phyloP scores from a whole-genome alignment of 2,113 vertebrate species.

The Anthoscopus minutus region DNA sequence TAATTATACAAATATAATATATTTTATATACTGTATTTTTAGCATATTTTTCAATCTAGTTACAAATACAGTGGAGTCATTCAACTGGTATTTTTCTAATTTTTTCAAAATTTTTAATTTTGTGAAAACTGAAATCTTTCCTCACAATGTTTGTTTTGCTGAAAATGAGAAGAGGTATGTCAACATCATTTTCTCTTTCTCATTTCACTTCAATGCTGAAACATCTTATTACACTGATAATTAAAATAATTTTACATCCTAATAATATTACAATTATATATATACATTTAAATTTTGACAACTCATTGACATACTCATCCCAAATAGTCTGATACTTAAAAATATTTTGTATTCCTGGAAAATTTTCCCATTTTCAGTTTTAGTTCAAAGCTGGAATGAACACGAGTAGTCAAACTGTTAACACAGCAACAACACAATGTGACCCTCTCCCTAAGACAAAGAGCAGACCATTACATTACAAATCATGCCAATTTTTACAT shows the following conservation, averaged over 20 bases:
- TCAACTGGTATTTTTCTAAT: neutral
- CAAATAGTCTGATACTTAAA: neutral
- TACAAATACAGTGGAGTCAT: neutral
- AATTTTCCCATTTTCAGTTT: neutral
- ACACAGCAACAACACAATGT: neutral
- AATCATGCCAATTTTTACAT: neutral
- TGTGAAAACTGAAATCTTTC: neutral
- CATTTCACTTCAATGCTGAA: neutral
- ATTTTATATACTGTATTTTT: neutral
- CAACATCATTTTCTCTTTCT: neutral
- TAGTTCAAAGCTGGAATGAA: neutral
- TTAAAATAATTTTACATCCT: neutral
- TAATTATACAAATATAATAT: too few relatives aligned
- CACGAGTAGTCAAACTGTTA: neutral
- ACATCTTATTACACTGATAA: neutral
- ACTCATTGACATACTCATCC: neutral
- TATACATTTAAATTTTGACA: neutral
- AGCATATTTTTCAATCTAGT: neutral
- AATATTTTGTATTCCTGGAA: neutral
- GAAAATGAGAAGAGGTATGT: neutral
- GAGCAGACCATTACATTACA: neutral
- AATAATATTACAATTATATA: neutral
- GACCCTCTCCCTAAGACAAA: neutral
- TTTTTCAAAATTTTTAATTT: neutral
- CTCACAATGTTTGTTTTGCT: neutral